Percentiles rank a stretch among this genome's conserved stretches.
Evolutionary conservation across 2,888 invertebrate species (phyloP).

Genomic region (Nemotelus pantherinus): DNA sequence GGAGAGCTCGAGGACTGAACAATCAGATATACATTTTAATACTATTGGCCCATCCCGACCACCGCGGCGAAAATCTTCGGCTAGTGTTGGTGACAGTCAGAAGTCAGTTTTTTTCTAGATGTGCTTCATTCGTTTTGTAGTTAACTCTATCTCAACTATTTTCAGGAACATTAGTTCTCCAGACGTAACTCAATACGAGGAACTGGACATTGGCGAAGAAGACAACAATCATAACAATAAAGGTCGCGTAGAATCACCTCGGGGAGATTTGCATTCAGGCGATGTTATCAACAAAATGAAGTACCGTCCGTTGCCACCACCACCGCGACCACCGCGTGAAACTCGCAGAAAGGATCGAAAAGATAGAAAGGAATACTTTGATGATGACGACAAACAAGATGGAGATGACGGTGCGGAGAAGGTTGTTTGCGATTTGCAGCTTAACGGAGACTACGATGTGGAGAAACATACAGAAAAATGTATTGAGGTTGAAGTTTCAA

Average conservation of each 20-base stretch:
- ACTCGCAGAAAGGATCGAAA: constrained; percentile 64
- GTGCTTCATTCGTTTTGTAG: background rate
- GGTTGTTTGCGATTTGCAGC: constrained; percentile 51
- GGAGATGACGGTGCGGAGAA: constrained; percentile 55
- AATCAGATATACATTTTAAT: constrained; percentile 71
- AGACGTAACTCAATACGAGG: constrained; percentile 67
- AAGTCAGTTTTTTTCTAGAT: constrained; percentile 48
- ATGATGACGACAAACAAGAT: constrained; percentile 57
- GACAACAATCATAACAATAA: constrained; percentile 54
- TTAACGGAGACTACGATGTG: constrained; percentile 59
- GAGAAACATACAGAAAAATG: constrained; percentile 58
- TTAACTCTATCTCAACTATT: constrained; percentile 1
- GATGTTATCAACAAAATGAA: constrained; percentile 84
- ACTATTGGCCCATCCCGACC: constrained; percentile 71
- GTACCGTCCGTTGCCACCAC: constrained; percentile 84
- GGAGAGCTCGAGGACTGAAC: constrained; percentile 67
- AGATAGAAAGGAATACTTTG: constrained; percentile 56
- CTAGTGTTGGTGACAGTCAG: constrained; percentile 68
- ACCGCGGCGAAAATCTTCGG: constrained; percentile 71
- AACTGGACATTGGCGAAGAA: constrained; percentile 59
- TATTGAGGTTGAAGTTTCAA: constrained; percentile 78
- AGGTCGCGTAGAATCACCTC: constrained; percentile 56
- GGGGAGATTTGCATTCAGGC: constrained; percentile 76
- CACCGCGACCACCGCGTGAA: constrained; percentile 82
- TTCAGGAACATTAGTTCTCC: constrained; percentile 47